Base-by-base conservation (phyloP, 92 coral and sea anemone genomes). In the Epizoanthus ramosus region DNA sequence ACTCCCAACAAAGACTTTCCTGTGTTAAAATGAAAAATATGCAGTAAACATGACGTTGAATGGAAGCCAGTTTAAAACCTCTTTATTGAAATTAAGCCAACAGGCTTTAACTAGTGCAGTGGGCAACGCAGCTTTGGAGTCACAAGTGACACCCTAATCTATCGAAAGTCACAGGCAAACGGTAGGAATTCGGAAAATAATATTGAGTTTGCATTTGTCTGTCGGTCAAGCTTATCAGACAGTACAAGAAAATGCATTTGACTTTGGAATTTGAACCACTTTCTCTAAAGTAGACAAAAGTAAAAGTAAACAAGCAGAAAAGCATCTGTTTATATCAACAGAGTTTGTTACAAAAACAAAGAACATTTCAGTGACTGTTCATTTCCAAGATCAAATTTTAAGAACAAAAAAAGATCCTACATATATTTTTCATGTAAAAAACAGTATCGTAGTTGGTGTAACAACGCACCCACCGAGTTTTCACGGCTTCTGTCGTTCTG, bases 1-100 rank as follows among this genome's bases (percentile, higher is more conserved):
- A 77, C 82, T 77, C n/a, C 43, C 16, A 57, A 77, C 71, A 75
- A 56, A 33, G 63, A 24, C 68, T 57, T 75, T 58, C 67, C 80
- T 75, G 54, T 75, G 80, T 75, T 75, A 75, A 75, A 75, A 35
- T 75, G 68, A 52, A 18, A 35, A 58, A 28, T 15, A 58, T 61
- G 21, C 23, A 63, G 19, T 22, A 60, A 77, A 77, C 71, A 43
- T 77, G 82, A 77, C 23, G 22, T 37, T 50, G 71, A 18, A 52
- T 37, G 68, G 39, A 75, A 75, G 50, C 13, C 15, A 22, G 23
- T 17, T 35, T 3, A 63, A 77, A 57, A 14, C 43, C 33, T 33
- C 18, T 75, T 61, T 22, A 77, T 61, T 21, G 15, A 77, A 14
- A 23, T 39, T 59, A 77, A 77, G 58, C 82, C 41, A 8, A 58